Evolutionary conservation across 2,888 invertebrate species (phyloP), one percentile per base, ranked within the genome.

Genomic region (Limenitis camilla): DNA sequence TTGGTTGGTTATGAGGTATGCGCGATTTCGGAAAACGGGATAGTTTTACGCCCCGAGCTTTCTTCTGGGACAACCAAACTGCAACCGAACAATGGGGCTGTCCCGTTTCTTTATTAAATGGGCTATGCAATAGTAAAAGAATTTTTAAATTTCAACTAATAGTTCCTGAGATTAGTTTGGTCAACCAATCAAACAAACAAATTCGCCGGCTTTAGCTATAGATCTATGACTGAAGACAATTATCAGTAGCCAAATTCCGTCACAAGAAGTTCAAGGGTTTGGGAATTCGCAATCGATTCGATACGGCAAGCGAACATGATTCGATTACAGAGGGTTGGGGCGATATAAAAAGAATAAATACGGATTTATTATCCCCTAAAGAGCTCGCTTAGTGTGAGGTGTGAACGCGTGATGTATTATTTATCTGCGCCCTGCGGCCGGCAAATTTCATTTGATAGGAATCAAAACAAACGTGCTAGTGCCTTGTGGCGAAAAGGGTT

Each of bases 301-400:
- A 75, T 72, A 79, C 78, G 78, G 77, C 74, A 70, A 72, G 64
- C 69, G 74, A 68, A 64, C 72, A 69, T 78, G 78, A 84, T 84
- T 84, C 68, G 84, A 85, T 82, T 81, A 80, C 60, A 63, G 63
- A 74, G 76, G 84, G 84, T 78, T 74, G 76, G 71, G 65, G 43
- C 69, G 67, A 75, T 79, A 80, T 82, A 83, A 81, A 84, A 84
- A 84, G 83, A 85, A 83, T 83, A 87, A 86, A 86, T 83, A 85
- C 78, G 84, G 85, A 87, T 87, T 87, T 87, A 87, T 87, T 82
- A 82, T 81, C 75, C 87, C 86, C 85, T 78, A 77, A 80, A 82
- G 87, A 74, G 72, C 66, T 56, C 75, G 76, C 78, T 84, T 82
- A 83, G 81, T 70, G 73, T 65, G 68, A 85, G 81, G 86, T 85